Evolutionary conservation across 2,113 vertebrate species (phyloP), one percentile per base, ranked within the genome.

Genomic region (Struthio camelus): DNA sequence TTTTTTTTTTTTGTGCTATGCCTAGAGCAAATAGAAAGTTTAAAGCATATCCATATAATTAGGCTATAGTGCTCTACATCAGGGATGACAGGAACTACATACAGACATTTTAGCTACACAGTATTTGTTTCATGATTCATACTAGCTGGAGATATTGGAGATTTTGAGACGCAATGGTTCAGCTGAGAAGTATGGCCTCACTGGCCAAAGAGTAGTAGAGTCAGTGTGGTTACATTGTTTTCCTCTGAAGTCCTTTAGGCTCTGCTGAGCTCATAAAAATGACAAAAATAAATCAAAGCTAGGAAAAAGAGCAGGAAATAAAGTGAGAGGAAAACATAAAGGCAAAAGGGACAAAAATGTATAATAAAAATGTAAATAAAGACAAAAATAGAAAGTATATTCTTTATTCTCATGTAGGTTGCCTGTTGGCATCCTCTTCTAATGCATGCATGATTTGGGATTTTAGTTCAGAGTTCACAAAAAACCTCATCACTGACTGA

Each of bases 31-130:
- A 34, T 8, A 28, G 28, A 51, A 79, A 85, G 8, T 19, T 78
- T 50, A 34, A 84, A 70, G 15, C 2, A 3, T 20, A 2, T 28
- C 3, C 0, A 0, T 59, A 76, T 51, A 22, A 25, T 30, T 50
- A 80, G 59, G 80, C 1, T 14, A 4, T 71, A 6, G 3, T 14
- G 56, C 18, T 50, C 3, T 51, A 36, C 7, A 4, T 67, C 38
- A 10, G 46, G 14, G n/a, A 32, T 16, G 18, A 69, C 15, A 69
- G 10, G n/a, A 14, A 77, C 10, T 17, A 28, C 44, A 11, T 12
- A 50, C 50, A 54, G 24, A 40, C 9, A 44, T 62, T 73, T 73
- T 19, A 65, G 7, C 19, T 85, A 73, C 16, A 2, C 3, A 2
- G 10, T 44, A 15, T 80, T 71, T 79, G 19, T 75, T 65, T 44